Conservation (phyloP, 2,113 vertebrate genomes). For the Amphiprion percula region DNA sequence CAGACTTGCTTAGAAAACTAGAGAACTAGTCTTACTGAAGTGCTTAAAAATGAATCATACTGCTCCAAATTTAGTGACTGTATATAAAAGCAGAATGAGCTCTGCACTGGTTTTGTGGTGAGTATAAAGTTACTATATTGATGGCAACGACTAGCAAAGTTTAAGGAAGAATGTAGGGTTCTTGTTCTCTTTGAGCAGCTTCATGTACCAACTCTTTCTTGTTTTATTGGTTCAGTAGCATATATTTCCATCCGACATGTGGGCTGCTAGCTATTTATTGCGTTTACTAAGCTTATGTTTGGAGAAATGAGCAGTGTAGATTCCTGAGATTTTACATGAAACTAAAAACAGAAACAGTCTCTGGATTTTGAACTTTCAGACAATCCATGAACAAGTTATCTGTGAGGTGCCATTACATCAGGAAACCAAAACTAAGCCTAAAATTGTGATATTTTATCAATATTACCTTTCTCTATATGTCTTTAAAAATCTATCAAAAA, state of each 20-base stretch:
- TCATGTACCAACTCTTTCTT: slow-evolving; percentile 32
- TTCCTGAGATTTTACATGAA: neutral
- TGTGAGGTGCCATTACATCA: too few relatives aligned
- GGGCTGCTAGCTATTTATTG: slow-evolving; percentile 29
- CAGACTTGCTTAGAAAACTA: neutral
- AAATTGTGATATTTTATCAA: too few relatives aligned
- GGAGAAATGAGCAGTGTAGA: slow-evolving; percentile 22
- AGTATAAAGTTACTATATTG: slow-evolving; percentile 17
- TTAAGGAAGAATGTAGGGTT: slow-evolving; percentile 54
- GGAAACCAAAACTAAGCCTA: too few relatives aligned
- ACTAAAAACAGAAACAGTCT: too few relatives aligned
- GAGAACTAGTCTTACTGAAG: neutral
- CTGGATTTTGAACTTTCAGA: too few relatives aligned
- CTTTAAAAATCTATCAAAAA: too few relatives aligned
- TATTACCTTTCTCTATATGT: too few relatives aligned
- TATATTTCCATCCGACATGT: slow-evolving; percentile 56
- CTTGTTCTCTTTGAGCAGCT: slow-evolving; percentile 44
- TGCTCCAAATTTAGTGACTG: slow-evolving; percentile 30
- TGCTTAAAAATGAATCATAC: slow-evolving; percentile 15
- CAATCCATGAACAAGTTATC: too few relatives aligned
- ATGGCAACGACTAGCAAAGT: slow-evolving; percentile 35
- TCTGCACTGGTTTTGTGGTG: slow-evolving; percentile 50
- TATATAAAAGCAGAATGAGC: slow-evolving; percentile 31
- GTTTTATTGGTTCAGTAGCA: slow-evolving; percentile 28
- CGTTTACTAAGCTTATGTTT: slow-evolving; percentile 27